Percentiles rank a stretch among this genome's conserved stretches.
These are phyloP conservation scores for Poeciliopsis presidionis DNA, from an alignment of 2,797 vertebrate genomes.

Conservation along the genomic window DNA sequence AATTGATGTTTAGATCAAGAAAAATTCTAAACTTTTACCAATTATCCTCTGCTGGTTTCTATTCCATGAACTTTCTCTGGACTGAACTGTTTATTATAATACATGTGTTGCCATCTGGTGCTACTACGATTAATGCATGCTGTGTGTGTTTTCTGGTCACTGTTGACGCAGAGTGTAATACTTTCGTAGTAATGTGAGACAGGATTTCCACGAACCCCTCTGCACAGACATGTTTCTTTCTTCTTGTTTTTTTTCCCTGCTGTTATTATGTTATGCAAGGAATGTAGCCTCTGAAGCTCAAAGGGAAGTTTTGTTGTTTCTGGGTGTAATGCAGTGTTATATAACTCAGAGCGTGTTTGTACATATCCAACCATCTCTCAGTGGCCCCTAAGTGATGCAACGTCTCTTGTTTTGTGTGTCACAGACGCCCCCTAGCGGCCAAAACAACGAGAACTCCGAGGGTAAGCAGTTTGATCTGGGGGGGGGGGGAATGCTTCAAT, in stretches of 20 bases:
- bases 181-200: neutral
- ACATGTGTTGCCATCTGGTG: neutral
- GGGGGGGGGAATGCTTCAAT: neutral
- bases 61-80: neutral
- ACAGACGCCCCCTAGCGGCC: constrained; percentile 71
- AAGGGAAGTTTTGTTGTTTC: constrained; percentile 1
- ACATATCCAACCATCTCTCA: constrained; percentile 20
- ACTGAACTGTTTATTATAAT: neutral
- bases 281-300: constrained; percentile 13
- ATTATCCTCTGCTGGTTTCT: neutral
- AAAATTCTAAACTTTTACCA: neutral
- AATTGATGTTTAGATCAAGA: neutral
- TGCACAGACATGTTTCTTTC: constrained; percentile 7
- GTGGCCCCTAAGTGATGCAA: neutral
- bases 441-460: constrained; percentile 63
- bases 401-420: constrained; percentile 27
- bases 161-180: constrained; percentile 1
- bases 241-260: neutral
- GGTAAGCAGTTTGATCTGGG: constrained; percentile 54
- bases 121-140: neutral
- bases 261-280: neutral
- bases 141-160: neutral
- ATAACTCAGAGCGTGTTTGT: constrained; percentile 25
- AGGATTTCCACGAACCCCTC: neutral
- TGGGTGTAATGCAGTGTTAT: constrained; percentile 12